Conservation (phyloP, 2,888 invertebrate genomes). For the Sarcophaga caerulescens region DNA sequence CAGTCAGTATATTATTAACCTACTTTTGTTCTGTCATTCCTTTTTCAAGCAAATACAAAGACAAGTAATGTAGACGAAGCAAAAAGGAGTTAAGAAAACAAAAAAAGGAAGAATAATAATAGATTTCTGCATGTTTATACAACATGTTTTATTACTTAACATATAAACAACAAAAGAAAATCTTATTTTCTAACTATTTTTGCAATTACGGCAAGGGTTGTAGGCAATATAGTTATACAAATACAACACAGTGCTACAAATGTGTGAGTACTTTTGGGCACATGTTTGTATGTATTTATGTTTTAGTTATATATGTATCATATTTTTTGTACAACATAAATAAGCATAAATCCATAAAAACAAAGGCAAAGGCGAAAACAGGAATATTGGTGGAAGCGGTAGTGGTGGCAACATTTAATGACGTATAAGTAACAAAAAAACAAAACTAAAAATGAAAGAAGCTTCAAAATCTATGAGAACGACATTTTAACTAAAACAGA, state of each 20-base stretch:
- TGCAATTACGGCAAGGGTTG: constrained; percentile 39
- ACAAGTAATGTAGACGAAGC: no score
- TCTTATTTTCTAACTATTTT: constrained; percentile 39
- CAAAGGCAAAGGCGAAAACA: neutral
- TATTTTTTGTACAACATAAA: neutral
- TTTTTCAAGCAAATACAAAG: constrained; percentile 3
- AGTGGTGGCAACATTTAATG: constrained; percentile 36
- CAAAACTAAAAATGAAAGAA: neutral
- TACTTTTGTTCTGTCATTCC: constrained; percentile 44
- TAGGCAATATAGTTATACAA: neutral
- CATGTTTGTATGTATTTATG: neutral
- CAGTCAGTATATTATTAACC: constrained; percentile 62
- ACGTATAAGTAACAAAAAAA: constrained; percentile 23
- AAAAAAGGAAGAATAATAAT: constrained; percentile 23
- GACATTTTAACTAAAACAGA: neutral
- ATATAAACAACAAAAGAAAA: constrained; percentile 37
- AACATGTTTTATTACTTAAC: constrained; percentile 41
- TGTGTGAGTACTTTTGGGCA: no score
- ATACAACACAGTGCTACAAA: no score
- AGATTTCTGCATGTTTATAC: constrained; percentile 35
- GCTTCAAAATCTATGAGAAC: neutral
- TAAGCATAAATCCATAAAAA: neutral
- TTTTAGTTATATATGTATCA: no score
- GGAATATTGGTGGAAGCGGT: neutral
- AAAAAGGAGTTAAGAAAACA: neutral